Evolutionary conservation across 2,888 invertebrate genomes (phyloP).

Genomic region (Megaustenia siamemsis): DNA sequence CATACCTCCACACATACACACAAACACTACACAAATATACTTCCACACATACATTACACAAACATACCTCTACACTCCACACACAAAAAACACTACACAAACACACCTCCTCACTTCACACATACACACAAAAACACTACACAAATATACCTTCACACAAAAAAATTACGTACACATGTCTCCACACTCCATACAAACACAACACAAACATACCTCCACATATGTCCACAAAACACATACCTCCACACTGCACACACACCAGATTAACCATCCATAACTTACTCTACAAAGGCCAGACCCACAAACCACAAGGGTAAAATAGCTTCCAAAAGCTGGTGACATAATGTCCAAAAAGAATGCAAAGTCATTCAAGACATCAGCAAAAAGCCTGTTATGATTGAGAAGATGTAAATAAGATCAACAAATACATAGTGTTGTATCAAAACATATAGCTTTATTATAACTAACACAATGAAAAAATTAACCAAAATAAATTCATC

Average conservation of each 20-base stretch:
- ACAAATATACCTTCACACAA: neutral
- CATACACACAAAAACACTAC: neutral
- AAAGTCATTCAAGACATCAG: conserved; percentile 93
- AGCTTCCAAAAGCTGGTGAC: conserved; percentile 85
- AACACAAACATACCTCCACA: neutral
- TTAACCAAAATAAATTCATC: too few relatives aligned
- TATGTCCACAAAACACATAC: neutral
- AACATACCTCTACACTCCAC: too few relatives aligned
- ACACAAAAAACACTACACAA: neutral
- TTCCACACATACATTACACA: neutral
- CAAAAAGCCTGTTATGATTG: conserved; percentile 84
- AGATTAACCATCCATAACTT: conserved; percentile 30
- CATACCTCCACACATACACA: neutral
- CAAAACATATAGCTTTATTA: neutral
- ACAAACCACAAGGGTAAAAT: conserved; percentile 80
- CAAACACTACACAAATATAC: neutral
- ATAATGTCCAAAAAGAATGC: conserved; percentile 93
- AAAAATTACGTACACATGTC: neutral
- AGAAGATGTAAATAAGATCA: too few relatives aligned
- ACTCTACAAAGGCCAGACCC: conserved; percentile 81
- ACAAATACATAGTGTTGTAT: too few relatives aligned
- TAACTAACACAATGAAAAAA: neutral
- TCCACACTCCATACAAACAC: neutral
- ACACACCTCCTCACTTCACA: too few relatives aligned
- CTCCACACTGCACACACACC: neutral